Percentiles rank a stretch among this genome's conserved stretches.
Evolutionary conservation across 2,113 vertebrate genomes (phyloP).

Genomic region (Hypocryptadius cinnamomeus): DNA sequence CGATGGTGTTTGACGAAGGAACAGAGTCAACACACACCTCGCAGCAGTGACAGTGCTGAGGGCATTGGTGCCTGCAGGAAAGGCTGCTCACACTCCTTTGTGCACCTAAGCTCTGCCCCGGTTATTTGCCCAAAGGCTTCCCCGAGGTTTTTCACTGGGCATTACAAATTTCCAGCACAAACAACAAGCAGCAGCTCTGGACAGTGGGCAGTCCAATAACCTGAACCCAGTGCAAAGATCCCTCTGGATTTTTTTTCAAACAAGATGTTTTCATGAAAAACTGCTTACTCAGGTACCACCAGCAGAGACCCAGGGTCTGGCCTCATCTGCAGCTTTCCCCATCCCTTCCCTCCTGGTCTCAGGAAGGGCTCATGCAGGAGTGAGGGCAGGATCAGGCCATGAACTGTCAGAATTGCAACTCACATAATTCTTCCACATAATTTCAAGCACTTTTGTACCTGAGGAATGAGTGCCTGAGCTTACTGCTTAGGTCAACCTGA

Average conservation of each 20-base stretch:
- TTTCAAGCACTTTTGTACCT: conserved; percentile 19
- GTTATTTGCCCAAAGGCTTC: conserved; percentile 17
- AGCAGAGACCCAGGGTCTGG: not conserved
- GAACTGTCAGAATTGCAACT: not conserved
- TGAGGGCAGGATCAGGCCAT: not conserved
- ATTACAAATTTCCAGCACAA: conserved; percentile 7
- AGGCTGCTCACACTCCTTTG: not conserved
- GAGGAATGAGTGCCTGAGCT: conserved; percentile 28
- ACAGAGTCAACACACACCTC: not conserved
- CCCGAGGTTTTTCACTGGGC: not conserved
- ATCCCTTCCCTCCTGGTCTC: not conserved
- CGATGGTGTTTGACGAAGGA: not conserved
- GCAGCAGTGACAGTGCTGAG: not conserved
- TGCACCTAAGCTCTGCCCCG: not conserved
- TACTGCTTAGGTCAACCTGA: conserved; percentile 24
- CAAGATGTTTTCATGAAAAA: not conserved
- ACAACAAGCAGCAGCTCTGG: not conserved
- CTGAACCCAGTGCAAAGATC: not conserved
- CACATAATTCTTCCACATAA: not conserved
- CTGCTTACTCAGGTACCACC: accelerated
- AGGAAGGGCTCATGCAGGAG: accelerated
- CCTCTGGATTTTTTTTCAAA: not conserved
- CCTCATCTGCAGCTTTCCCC: no score
- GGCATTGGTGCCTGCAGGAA: not conserved
- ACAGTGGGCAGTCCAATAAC: not conserved